A percentile compares a stretch with the other conserved stretches of the same genome.
These are phyloP conservation scores for Sthenelais limicola DNA, from an alignment of 2,888 invertebrate genomes.

Conservation along the genomic window DNA sequence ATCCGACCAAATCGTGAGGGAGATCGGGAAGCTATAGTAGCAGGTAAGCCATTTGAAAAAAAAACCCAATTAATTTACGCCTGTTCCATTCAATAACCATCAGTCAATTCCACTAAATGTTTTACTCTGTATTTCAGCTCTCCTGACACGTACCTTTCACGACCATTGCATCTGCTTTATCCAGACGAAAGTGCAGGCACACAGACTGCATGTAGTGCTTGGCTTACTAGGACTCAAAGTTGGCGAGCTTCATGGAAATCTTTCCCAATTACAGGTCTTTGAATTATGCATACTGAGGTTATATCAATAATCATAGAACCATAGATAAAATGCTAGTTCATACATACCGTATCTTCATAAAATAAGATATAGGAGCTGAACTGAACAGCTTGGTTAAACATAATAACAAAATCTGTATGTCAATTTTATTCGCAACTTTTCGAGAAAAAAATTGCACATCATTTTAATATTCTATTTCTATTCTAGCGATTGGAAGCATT, in stretches of 20 bases:
- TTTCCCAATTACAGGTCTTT: constrained; percentile 86
- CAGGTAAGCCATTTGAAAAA: constrained; percentile 61
- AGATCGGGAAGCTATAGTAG: constrained; percentile 89
- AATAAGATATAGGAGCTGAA: no score
- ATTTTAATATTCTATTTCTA: neutral
- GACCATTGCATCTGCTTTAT: constrained; percentile 96
- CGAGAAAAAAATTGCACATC: no score
- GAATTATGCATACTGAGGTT: neutral
- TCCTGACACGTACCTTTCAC: constrained; percentile 90
- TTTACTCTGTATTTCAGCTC: constrained; percentile 74
- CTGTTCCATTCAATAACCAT: neutral
- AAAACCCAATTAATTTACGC: neutral
- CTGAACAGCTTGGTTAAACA: no score
- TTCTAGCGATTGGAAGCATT: constrained; percentile 87
- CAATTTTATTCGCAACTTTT: no score
- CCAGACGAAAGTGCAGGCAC: constrained; percentile 96
- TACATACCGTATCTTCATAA: no score
- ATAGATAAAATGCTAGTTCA: no score
- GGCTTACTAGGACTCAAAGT: constrained; percentile 90
- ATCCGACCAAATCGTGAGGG: constrained; percentile 89
- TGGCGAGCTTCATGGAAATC: constrained; percentile 94
- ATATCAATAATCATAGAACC: neutral
- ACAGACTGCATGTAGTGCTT: constrained; percentile 91
- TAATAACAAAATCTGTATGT: no score
- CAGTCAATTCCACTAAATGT: no score